Percentiles rank a stretch among this genome's conserved stretches.
Conservation (phyloP, 1,140 invertebrate genomes). For the Drosophila truncata region DNA sequence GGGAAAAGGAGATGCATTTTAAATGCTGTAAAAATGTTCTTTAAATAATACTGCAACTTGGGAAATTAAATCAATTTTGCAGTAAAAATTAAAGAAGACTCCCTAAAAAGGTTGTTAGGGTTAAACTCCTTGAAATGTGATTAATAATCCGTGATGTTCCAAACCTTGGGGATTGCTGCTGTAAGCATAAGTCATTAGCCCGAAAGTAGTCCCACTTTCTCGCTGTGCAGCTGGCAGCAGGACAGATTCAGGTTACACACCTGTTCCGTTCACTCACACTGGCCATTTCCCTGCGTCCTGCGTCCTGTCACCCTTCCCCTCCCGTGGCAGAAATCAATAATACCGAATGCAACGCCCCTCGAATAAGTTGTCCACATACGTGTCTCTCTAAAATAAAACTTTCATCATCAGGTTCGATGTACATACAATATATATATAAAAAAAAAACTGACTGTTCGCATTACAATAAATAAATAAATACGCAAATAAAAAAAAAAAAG, state of each 20-base stretch:
- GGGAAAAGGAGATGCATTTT: background rate
- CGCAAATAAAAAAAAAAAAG: slow-evolving; percentile 43
- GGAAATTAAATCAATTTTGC: too few relatives aligned
- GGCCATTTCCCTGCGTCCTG: slow-evolving; percentile 25
- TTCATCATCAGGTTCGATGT: slow-evolving; percentile 14
- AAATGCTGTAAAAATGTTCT: background rate
- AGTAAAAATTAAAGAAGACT: background rate
- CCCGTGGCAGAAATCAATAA: slow-evolving; percentile 10
- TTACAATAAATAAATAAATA: slow-evolving; percentile 74
- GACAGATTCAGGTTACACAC: slow-evolving; percentile 67
- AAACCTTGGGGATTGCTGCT: background rate
- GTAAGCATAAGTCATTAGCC: background rate
- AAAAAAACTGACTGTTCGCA: slow-evolving; percentile 27
- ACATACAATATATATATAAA: slow-evolving; percentile 15
- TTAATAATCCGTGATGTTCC: background rate
- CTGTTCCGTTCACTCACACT: slow-evolving; percentile 47
- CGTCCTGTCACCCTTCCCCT: background rate
- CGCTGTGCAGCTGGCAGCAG: slow-evolving; percentile 8
- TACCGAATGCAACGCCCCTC: slow-evolving; percentile 18
- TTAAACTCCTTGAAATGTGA: background rate
- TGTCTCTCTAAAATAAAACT: slow-evolving; percentile 15
- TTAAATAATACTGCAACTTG: background rate
- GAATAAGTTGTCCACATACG: slow-evolving; percentile 13
- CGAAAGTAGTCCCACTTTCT: background rate
- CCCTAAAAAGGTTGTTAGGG: background rate